phyloP scores from a whole-genome alignment of 2,888 invertebrate species.

The Caenorhabditis auriculariae region DNA sequence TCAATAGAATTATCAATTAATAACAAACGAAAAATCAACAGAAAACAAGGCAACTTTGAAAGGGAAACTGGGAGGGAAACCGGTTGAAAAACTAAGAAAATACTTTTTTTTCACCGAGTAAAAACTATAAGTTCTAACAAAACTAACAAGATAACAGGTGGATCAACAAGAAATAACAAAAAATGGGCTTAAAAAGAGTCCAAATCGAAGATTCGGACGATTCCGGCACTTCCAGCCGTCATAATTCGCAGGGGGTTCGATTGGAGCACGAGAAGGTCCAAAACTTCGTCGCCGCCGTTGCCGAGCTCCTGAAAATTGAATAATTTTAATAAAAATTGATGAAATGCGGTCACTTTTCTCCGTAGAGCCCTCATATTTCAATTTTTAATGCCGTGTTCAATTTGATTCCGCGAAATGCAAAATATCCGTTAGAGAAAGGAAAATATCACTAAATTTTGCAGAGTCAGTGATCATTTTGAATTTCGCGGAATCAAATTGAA shows the following conservation, averaged over 20 bases:
- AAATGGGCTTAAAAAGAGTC: conserved; percentile 7
- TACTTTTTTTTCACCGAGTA: conserved; percentile 8
- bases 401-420: too few relatives aligned
- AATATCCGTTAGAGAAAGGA: too few relatives aligned
- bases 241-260: conserved; percentile 39
- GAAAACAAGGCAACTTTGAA: too few relatives aligned
- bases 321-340: too few relatives aligned
- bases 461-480: too few relatives aligned
- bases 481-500: too few relatives aligned
- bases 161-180: not conserved
- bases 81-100: not conserved
- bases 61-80: too few relatives aligned
- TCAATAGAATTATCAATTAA: not conserved
- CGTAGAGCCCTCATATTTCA: conserved; percentile 75
- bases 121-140: conserved; percentile 2
- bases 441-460: too few relatives aligned
- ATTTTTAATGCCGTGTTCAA: too few relatives aligned
- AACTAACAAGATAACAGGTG: not conserved
- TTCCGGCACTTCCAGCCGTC: conserved; percentile 49
- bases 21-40: not conserved
- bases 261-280: conserved; percentile 41
- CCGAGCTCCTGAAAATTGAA: conserved; percentile 33
- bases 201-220: conserved; percentile 48
- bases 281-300: conserved; percentile 52
- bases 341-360: not conserved